Evolutionary conservation across 2,888 invertebrate genomes (phyloP).

Genomic region (Neoaliturus tenellus): DNA sequence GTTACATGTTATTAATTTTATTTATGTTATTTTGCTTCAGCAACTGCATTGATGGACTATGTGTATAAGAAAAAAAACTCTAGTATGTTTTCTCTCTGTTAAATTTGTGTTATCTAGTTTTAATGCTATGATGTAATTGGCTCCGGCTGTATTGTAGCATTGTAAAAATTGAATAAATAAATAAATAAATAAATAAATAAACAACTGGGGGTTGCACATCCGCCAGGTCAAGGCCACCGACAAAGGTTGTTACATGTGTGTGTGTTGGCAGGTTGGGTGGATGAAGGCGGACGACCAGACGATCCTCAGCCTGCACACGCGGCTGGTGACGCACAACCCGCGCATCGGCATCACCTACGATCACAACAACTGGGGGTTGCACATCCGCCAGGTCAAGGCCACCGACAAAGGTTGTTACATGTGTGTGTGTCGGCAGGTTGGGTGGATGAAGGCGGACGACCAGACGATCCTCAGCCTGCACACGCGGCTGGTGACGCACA

Average conservation of each 20-base stretch:
- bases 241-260: conserved; percentile 94
- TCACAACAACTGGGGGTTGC: conserved; percentile 88
- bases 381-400: conserved; percentile 88
- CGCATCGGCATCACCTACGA: conserved; percentile 90
- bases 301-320: conserved; percentile 88
- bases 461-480: conserved; percentile 92
- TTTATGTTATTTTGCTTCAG: no score
- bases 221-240: conserved; percentile 88
- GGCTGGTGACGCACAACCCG: conserved; percentile 89
- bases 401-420: conserved; percentile 92
- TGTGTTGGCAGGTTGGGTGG: conserved; percentile 88
- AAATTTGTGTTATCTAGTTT: no score
- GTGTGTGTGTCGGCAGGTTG: conserved; percentile 86
- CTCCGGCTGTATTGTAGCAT: no score
- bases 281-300: conserved; percentile 93
- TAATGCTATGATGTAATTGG: no score
- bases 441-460: conserved; percentile 93
- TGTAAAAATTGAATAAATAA: no score
- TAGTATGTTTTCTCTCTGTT: no score
- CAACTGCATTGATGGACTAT: no score
- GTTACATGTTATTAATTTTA: no score
- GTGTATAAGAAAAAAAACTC: no score
- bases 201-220: conserved; percentile 93
- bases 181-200: no score
- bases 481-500: conserved; percentile 89